These are phyloP conservation scores for Altica lythri DNA, from an alignment of 2,888 invertebrate genomes.

Conservation along the genomic window DNA sequence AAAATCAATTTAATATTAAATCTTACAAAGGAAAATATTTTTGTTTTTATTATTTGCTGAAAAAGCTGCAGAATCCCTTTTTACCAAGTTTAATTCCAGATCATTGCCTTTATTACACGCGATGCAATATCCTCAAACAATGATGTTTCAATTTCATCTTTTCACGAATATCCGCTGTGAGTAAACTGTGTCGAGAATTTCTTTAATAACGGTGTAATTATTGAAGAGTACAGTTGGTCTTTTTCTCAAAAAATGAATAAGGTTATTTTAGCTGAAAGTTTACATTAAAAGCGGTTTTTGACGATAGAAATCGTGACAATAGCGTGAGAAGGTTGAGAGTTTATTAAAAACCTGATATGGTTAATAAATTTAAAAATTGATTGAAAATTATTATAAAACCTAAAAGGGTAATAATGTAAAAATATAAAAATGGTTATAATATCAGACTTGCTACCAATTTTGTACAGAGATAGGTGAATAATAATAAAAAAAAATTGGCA, in stretches of 20 bases:
- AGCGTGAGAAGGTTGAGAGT: not conserved
- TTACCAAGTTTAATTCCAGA: not conserved
- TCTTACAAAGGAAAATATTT: too few relatives aligned
- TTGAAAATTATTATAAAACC: too few relatives aligned
- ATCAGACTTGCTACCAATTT: too few relatives aligned
- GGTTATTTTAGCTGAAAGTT: not conserved
- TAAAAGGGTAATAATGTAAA: too few relatives aligned
- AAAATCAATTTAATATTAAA: too few relatives aligned
- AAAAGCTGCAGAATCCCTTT: not conserved
- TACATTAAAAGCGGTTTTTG: not conserved
- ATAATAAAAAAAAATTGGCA: too few relatives aligned
- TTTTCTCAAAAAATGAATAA: not conserved
- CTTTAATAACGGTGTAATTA: slow-evolving; percentile 9
- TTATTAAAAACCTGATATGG: too few relatives aligned
- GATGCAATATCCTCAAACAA: slow-evolving; percentile 1
- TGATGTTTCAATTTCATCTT: slow-evolving; percentile 1
- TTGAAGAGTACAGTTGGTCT: not conserved
- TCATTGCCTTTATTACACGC: not conserved
- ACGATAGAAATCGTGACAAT: not conserved
- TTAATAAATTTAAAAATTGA: too few relatives aligned
- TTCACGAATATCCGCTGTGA: not conserved
- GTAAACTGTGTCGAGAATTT: slow-evolving; percentile 7
- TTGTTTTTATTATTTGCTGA: too few relatives aligned
- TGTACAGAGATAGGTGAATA: too few relatives aligned
- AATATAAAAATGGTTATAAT: too few relatives aligned